A percentile compares a stretch with the other conserved stretches of the same genome.
These are phyloP conservation scores for Ellobium chinense DNA, from an alignment of 2,888 invertebrate species.

Conservation along the genomic window DNA sequence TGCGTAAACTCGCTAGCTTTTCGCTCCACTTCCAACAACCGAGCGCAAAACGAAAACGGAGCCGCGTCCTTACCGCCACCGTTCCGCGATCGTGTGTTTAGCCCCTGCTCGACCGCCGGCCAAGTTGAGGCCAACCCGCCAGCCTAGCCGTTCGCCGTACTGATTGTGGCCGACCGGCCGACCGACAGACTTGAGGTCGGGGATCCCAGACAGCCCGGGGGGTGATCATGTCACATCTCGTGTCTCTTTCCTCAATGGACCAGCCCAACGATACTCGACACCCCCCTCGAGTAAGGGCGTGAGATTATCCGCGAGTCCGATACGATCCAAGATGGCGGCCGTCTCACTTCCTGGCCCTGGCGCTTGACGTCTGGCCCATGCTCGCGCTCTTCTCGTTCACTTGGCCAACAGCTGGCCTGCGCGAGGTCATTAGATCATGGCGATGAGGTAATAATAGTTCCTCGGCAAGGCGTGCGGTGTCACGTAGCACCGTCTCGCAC, in stretches of 20 bases:
- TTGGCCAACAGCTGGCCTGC: background rate
- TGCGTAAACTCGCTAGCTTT: slow-evolving; percentile 24
- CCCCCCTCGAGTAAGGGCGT: slow-evolving; percentile 6
- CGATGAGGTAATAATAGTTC: background rate
- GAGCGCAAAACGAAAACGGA: background rate
- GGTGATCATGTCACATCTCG: slow-evolving; percentile 27
- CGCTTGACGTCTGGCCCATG: too few species aligned
- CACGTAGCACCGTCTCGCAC: background rate
- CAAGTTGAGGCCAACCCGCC: too few species aligned
- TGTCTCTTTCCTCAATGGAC: background rate
- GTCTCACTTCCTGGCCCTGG: background rate
- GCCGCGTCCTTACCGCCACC: background rate
- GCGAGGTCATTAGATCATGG: background rate
- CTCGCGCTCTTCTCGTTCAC: background rate
- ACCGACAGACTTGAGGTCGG: background rate
- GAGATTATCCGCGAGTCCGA: slow-evolving; percentile 14
- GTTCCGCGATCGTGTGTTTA: background rate
- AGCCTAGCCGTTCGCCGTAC: background rate
- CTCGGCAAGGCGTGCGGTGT: background rate
- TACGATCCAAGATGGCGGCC: slow-evolving; percentile 24
- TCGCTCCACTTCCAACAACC: background rate
- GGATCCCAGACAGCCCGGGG: background rate
- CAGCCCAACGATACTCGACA: slow-evolving; percentile 11
- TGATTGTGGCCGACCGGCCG: background rate
- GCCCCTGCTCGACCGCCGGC: background rate